A percentile compares a stretch with the other conserved stretches of the same genome.
These are phyloP conservation scores for Hypsopygia costalis DNA, from an alignment of 2,888 invertebrate genomes.

Conservation along the genomic window DNA sequence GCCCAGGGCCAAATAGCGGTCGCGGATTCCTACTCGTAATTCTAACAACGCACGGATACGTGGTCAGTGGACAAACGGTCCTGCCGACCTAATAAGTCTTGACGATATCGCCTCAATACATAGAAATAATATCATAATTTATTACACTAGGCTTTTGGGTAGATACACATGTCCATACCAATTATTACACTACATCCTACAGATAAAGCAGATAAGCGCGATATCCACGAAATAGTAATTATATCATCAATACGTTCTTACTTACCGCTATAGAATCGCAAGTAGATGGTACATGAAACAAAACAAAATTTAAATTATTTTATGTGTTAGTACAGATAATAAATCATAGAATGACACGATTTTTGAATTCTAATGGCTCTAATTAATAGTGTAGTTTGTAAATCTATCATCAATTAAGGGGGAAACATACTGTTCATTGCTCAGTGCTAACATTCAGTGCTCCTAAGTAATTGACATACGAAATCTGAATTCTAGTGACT, in stretches of 20 bases:
- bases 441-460: too few species aligned
- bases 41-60: conserved; percentile 69
- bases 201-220: too few species aligned
- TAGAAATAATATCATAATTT: conserved; percentile 19
- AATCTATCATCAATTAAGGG: too few species aligned
- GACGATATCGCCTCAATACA: conserved; percentile 45
- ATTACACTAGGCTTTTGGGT: too few species aligned
- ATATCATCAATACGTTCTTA: conserved; percentile 21
- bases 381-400: too few species aligned
- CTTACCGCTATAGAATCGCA: conserved; percentile 59
- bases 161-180: too few species aligned
- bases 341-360: background rate
- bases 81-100: conserved; percentile 67
- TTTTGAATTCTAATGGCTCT: background rate
- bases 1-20: conserved; percentile 74
- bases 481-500: too few species aligned
- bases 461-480: too few species aligned
- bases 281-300: conserved; percentile 70
- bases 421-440: too few species aligned
- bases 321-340: background rate
- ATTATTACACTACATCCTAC: too few species aligned
- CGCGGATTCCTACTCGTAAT: conserved; percentile 78
- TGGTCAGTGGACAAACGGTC: conserved; percentile 65
- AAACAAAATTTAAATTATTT: conserved; percentile 23
- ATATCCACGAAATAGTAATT: too few species aligned